Evolutionary conservation across 2,797 vertebrate genomes (phyloP).

Genomic region (Myoxocephalus aenaeus): DNA sequence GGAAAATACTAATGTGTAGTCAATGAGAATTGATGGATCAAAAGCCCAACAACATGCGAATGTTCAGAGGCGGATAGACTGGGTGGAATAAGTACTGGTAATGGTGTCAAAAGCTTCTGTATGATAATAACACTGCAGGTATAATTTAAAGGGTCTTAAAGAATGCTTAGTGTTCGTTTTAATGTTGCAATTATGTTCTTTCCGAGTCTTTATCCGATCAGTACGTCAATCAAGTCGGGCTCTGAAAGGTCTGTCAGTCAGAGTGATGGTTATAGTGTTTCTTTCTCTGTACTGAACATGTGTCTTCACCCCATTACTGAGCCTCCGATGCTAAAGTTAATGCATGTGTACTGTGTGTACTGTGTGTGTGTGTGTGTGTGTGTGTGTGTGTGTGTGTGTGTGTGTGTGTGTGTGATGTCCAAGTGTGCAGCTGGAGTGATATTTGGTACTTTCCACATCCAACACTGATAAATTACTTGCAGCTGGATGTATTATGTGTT

Average conservation of each 20-base stretch:
- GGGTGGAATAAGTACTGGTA: conserved; percentile 38
- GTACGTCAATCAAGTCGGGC: conserved; percentile 59
- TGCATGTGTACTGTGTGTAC: not conserved
- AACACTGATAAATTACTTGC: conserved; percentile 73
- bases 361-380: conserved; percentile 27
- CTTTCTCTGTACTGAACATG: conserved; percentile 38
- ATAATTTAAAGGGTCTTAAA: conserved; percentile 59
- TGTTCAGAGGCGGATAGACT: conserved; percentile 4
- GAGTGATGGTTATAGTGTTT: conserved; percentile 14
- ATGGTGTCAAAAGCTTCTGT: conserved; percentile 51
- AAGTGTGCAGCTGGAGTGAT: conserved; percentile 72
- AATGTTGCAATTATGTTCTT: conserved; percentile 63
- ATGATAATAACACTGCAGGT: conserved; percentile 53
- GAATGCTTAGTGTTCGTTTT: conserved; percentile 52
- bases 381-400: conserved; percentile 30
- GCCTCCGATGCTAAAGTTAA: conserved; percentile 11
- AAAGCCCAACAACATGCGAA: conserved; percentile 25
- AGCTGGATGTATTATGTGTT: conserved; percentile 65
- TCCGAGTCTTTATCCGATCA: conserved; percentile 63
- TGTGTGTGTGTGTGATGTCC: conserved; percentile 39
- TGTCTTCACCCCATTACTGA: conserved; percentile 34
- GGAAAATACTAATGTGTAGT: not conserved
- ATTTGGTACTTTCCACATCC: conserved; percentile 79
- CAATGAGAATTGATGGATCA: not conserved
- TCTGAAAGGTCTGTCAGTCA: conserved; percentile 57